Percentiles rank a stretch among this genome's conserved stretches.
phyloP scores from a whole-genome alignment of 35 echinoderm and acorn worm species.

The Apostichopus californicus region DNA sequence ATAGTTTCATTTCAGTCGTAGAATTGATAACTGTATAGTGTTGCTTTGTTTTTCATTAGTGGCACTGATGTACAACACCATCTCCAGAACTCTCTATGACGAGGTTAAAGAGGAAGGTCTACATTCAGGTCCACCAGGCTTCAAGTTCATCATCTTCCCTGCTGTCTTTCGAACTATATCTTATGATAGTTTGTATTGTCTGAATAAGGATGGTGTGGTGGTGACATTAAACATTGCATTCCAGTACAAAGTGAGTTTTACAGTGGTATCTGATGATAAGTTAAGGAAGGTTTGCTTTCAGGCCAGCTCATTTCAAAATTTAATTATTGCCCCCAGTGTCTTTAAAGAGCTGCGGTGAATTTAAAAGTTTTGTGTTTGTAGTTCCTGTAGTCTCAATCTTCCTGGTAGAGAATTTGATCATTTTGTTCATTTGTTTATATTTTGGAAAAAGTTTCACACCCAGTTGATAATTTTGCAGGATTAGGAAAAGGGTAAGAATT shows the following conservation, averaged over 20 bases:
- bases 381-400: too few relatives aligned
- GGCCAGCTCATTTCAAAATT: too few relatives aligned
- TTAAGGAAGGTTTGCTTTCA: background rate
- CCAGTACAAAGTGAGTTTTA: constrained; percentile 57
- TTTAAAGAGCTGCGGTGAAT: too few relatives aligned
- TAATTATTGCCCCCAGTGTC: too few relatives aligned
- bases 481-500: too few relatives aligned
- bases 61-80: constrained; percentile 78
- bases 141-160: constrained; percentile 72
- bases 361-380: too few relatives aligned
- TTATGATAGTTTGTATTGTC: constrained; percentile 54
- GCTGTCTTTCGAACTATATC: constrained; percentile 69
- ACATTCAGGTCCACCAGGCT: constrained; percentile 74
- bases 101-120: constrained; percentile 74
- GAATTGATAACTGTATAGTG: too few relatives aligned
- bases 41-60: constrained; percentile 32
- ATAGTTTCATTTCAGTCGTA: too few relatives aligned
- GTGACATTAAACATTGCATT: constrained; percentile 65
- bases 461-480: too few relatives aligned
- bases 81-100: constrained; percentile 49
- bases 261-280: background rate
- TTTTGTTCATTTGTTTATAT: too few relatives aligned
- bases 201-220: constrained; percentile 80
- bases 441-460: too few relatives aligned
- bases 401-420: too few relatives aligned